Conservation (phyloP, 2,888 invertebrate species). For the Andrena trimmerana region DNA sequence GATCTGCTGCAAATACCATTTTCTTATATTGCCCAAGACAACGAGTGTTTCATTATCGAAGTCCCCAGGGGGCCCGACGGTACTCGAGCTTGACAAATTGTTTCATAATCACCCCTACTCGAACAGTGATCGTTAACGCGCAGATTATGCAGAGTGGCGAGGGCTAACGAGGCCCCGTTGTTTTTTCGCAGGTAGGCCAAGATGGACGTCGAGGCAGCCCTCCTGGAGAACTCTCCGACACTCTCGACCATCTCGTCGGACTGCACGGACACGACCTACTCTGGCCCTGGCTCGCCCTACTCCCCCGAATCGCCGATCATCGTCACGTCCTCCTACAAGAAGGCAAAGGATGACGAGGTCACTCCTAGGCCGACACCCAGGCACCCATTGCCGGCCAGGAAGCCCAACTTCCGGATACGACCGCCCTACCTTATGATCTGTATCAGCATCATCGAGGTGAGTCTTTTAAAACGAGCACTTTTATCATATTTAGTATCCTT, state of each 20-base stretch:
- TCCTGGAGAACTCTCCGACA: slow-evolving; percentile 82
- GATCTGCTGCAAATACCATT: background rate
- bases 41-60: background rate
- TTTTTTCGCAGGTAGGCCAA: slow-evolving; percentile 68
- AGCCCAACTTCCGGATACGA: slow-evolving; percentile 83
- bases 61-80: background rate
- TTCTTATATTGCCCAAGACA: background rate
- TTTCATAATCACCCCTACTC: background rate
- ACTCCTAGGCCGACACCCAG: slow-evolving; percentile 78
- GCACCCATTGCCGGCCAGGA: slow-evolving; percentile 75
- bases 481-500: background rate
- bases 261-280: slow-evolving; percentile 77
- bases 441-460: slow-evolving; percentile 83
- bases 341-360: slow-evolving; percentile 76
- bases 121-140: background rate
- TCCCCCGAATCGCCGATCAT: slow-evolving; percentile 77
- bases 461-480: slow-evolving; percentile 7
- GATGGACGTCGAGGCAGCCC: slow-evolving; percentile 83
- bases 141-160: slow-evolving; percentile 4
- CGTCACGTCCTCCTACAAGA: slow-evolving; percentile 73
- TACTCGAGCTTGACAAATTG: background rate
- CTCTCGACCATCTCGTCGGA: slow-evolving; percentile 82
- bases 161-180: slow-evolving; percentile 1
- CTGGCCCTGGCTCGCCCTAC: slow-evolving; percentile 74
- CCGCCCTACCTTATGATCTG: slow-evolving; percentile 84